Conservation (phyloP, 2,797 vertebrate species). For the Tadarida brasiliensis region DNA sequence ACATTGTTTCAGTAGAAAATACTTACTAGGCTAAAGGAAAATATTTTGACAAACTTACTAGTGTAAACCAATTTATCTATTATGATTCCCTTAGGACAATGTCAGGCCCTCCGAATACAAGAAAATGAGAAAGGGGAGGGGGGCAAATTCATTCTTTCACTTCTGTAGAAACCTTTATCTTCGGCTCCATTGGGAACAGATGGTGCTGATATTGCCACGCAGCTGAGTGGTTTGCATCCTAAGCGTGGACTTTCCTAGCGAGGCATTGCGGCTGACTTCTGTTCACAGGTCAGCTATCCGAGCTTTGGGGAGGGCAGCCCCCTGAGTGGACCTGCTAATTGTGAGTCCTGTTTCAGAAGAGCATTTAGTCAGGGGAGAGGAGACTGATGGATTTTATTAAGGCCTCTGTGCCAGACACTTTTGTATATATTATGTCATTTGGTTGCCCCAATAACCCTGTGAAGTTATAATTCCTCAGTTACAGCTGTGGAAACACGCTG, state of each 20-base stretch:
- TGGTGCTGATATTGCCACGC: too few relatives aligned
- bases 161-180: neutral
- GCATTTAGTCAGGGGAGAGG: neutral
- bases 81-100: neutral
- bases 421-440: neutral
- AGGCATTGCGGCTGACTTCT: neutral
- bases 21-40: constrained; percentile 33
- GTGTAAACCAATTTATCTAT: neutral
- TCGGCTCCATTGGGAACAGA: neutral
- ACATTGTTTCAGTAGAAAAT: neutral
- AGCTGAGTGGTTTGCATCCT: neutral
- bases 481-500: neutral
- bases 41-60: neutral
- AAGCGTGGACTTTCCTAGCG: neutral
- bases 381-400: neutral
- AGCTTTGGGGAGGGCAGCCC: neutral
- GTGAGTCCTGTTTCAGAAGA: neutral
- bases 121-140: neutral
- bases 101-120: neutral
- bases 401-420: neutral
- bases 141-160: neutral
- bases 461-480: neutral
- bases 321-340: neutral
- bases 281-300: neutral
- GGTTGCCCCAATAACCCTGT: neutral